Percentiles rank a stretch among this genome's conserved stretches.
Evolutionary conservation across 2,113 vertebrate genomes (phyloP).

Genomic region (Vireo altiloquus): DNA sequence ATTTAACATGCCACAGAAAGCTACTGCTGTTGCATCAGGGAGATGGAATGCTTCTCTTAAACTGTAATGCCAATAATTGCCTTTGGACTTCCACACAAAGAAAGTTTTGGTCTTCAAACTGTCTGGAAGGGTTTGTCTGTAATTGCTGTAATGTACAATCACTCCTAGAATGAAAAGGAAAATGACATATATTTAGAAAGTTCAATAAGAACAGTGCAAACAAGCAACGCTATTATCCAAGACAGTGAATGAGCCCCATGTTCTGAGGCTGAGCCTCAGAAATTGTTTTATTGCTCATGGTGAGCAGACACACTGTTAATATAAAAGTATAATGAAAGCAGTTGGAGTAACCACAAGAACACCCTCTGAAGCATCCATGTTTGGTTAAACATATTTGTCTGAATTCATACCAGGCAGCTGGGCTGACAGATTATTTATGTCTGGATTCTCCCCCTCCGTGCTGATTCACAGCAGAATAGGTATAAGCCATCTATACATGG

Average conservation of each 20-base stretch:
- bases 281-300: conserved; percentile 55
- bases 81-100: conserved; percentile 69
- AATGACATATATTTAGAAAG: conserved; percentile 70
- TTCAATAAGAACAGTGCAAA: conserved; percentile 63
- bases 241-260: conserved; percentile 28
- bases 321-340: conserved; percentile 46
- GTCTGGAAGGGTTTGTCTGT: conserved; percentile 69
- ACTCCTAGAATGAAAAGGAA: conserved; percentile 64
- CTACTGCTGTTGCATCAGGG: conserved; percentile 76
- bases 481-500: not conserved
- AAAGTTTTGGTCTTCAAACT: conserved; percentile 67
- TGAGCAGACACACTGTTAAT: conserved; percentile 51
- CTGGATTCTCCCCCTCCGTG: not conserved
- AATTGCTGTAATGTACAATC: conserved; percentile 70
- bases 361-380: conserved; percentile 22
- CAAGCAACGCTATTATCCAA: conserved; percentile 49
- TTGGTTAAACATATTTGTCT: conserved; percentile 41
- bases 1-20: conserved; percentile 70
- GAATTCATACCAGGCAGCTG: conserved; percentile 38
- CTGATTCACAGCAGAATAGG: not conserved
- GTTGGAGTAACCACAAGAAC: conserved; percentile 48
- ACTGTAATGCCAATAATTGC: conserved; percentile 69
- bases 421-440: conserved; percentile 30
- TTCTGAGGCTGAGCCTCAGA: conserved; percentile 44
- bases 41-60: conserved; percentile 73